Base-by-base conservation (phyloP, 2,888 invertebrate genomes). In the Lithophane ornitopus region DNA sequence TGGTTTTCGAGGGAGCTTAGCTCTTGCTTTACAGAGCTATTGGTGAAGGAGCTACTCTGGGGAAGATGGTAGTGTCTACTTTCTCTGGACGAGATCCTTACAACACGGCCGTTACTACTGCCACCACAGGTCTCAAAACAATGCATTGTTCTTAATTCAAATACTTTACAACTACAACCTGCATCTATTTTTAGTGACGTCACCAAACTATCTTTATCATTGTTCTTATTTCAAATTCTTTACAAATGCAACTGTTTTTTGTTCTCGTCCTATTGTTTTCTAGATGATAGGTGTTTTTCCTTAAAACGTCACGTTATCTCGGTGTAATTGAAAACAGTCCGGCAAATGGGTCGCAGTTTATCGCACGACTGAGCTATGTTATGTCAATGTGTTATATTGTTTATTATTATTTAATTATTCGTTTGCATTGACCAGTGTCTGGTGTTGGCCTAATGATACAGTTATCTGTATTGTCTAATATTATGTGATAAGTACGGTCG, bases 311-410 rank as follows among this genome's bases (percentile, higher is more conserved):
- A 75, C 61, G 54, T 87, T 88, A 88, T 89, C 86, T 77, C 8
- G 19, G 61, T 70, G 79, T 87, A 88, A 88, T 89, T 89, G 86
- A 88, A 90, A 82, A 80, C 80, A 76, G 63, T 41, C 73, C 52
- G 68, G 81, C 72, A 86, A 87, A 85, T 85, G 77, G 87, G 88
- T 70, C 81, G 52, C 62, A 76, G 58, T 69, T 86, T 89, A 90
- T 88, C 86, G 52, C 28, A 14, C 26, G 9, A 3, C 26, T 61
- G 44, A 34, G 16, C 28, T 44, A 62, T 67, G 61, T 74, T 75
- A 16, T 69, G n/a, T n/a, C n/a, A n/a, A n/a, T n/a, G 34, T 74
- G 54, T 63, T 52, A 62, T 74, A 72, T 76, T 82, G 77, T 77
- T 85, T 81, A 28, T 61, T 39, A 74, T 84, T 84, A 81, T 83